A percentile compares a stretch with the other conserved stretches of the same genome.
These are phyloP conservation scores for Athalia rosae DNA, from an alignment of 2,888 invertebrate species.

Conservation along the genomic window DNA sequence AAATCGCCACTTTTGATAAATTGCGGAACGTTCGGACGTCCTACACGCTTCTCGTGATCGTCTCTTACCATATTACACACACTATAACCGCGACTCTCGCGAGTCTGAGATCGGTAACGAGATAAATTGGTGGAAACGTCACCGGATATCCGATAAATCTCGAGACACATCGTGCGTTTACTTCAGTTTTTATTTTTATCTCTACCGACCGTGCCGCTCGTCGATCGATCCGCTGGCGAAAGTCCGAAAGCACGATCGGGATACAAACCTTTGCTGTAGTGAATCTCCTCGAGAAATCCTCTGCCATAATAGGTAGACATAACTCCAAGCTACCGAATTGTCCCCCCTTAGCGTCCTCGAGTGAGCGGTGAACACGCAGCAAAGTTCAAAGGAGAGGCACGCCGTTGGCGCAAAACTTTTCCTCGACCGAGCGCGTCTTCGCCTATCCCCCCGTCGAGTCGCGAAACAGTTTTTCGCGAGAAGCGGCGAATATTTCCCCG, in stretches of 20 bases:
- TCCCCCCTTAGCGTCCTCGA: constrained; percentile 12
- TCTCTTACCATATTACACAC: not conserved
- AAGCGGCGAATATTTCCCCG: too few relatives aligned
- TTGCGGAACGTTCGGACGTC: too few relatives aligned
- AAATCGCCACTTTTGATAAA: too few relatives aligned
- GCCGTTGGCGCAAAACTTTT: too few relatives aligned
- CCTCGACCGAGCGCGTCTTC: too few relatives aligned
- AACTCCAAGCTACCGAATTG: constrained; percentile 50
- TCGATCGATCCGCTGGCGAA: not conserved
- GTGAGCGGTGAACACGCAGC: not conserved
- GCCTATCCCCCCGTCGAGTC: too few relatives aligned
- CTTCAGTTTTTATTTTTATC: not conserved
- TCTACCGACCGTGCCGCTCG: not conserved
- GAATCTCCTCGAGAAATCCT: constrained; percentile 67
- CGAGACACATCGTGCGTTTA: not conserved
- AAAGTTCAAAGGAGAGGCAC: not conserved
- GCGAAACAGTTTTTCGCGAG: too few relatives aligned
- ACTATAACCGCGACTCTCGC: not conserved
- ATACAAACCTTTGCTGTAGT: constrained; percentile 67
- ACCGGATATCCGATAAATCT: not conserved
- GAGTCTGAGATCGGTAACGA: not conserved
- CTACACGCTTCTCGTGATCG: not conserved
- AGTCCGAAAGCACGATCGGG: too few relatives aligned
- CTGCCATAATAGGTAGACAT: constrained; percentile 72
- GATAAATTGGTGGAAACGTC: not conserved